Base-by-base conservation (phyloP, 2,113 vertebrate genomes). In the Eulacestoma nigropectus region DNA sequence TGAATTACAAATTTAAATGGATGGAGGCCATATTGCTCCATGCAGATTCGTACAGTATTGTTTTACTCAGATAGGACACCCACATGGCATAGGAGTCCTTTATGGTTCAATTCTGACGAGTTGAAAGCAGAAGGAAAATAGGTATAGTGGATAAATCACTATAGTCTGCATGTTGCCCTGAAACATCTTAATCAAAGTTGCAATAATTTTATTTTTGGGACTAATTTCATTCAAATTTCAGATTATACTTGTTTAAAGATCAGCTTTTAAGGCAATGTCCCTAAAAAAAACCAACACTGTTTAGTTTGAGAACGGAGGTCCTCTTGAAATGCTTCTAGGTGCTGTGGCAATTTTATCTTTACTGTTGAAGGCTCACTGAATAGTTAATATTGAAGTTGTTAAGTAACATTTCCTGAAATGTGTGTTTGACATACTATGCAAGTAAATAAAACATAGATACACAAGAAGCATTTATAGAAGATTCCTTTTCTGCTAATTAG, bases 141-240 rank as follows among this genome's bases (percentile, higher is more conserved):
- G 0, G 0, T 23, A 33, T 1, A n/a, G 14, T 10, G 5, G 26
- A 46, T 52, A 74, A 63, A 78, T 30, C 7, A 19, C 17, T 59
- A 35, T 15, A 11, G 27, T 72, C 68, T 53, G 4, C 11, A 17
- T 25, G 17, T 16, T 59, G 23, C 14, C 37, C 30, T 88, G 47
- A 44, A 76, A 33, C 4, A 22, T 37, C 22, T 39, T 47, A 46
- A 78, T 32, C 30, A 84, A 69, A 37, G 3, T 39, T 52, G 10
- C 7, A 63, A 8, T 41, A n/a, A n/a, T 65, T 85, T 81, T 56
- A 29, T 74, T 65, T 79, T 14, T 60, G 21, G 2, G 13, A 44
- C 18, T 20, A 65, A 63, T 67, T 67, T 49, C 2, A 42, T 84
- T 81, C 13, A 63, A 42, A 47, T 70, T 76, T 84, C 44, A 63